Percentiles rank a stretch among this genome's conserved stretches.
Evolutionary conservation across 2,797 vertebrate species (phyloP).

Genomic region (Galaxias olidus): DNA sequence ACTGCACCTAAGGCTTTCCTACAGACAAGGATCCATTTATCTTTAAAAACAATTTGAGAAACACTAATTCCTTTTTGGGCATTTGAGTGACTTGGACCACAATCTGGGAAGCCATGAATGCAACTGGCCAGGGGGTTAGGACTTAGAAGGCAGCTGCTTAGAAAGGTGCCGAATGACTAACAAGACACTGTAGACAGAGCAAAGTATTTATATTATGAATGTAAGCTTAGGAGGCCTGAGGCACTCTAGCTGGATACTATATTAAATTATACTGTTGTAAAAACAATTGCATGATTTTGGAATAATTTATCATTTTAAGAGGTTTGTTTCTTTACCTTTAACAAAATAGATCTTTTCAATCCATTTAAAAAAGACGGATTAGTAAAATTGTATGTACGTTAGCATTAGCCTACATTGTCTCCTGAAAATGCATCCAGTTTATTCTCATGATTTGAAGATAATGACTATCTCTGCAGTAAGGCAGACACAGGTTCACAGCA

Average conservation of each 20-base stretch:
- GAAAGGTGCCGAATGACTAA: conserved; percentile 37
- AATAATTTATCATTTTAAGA: too few species aligned
- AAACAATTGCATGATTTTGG: too few species aligned
- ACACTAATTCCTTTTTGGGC: conserved; percentile 35
- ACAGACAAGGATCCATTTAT: conserved; percentile 33
- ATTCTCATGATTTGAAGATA: not conserved
- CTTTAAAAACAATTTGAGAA: conserved; percentile 51
- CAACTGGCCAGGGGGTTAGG: conserved; percentile 12
- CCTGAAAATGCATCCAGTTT: too few species aligned
- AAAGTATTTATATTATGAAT: not conserved
- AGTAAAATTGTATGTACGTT: too few species aligned
- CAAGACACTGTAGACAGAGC: not conserved
- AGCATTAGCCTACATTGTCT: too few species aligned
- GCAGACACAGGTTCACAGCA: not conserved
- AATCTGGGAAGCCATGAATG: conserved; percentile 26
- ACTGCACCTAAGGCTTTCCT: not conserved
- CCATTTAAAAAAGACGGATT: too few species aligned
- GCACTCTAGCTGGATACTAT: not conserved
- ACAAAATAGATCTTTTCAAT: not conserved
- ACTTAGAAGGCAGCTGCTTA: conserved; percentile 21
- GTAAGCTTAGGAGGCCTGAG: not conserved
- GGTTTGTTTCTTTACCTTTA: too few species aligned
- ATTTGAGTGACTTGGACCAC: conserved; percentile 43
- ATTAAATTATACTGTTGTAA: too few species aligned
- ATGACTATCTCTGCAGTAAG: not conserved